Percentiles rank a stretch among this genome's conserved stretches.
Conservation (phyloP, 2,888 invertebrate genomes). For the Lordiphosa fenestrarum region DNA sequence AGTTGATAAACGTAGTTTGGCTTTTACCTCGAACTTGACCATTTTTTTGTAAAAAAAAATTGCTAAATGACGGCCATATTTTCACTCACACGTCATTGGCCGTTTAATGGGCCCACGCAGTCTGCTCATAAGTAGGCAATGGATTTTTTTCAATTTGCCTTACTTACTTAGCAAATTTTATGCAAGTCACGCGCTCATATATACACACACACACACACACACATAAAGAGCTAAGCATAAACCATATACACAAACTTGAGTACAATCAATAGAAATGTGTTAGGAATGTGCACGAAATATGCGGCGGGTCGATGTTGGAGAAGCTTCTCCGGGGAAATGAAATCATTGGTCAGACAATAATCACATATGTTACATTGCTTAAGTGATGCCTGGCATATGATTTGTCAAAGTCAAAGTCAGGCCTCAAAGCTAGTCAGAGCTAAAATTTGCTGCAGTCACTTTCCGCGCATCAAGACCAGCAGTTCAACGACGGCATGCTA, state of each 20-base stretch:
- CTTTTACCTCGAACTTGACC: too few species aligned
- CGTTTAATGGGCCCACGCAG: conserved; percentile 20
- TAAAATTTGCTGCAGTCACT: too few species aligned
- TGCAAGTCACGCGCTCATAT: conserved; percentile 60
- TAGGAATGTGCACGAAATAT: neutral
- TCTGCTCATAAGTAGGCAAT: conserved; percentile 51
- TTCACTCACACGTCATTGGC: conserved; percentile 10
- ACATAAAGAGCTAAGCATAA: conserved; percentile 6
- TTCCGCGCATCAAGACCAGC: too few species aligned
- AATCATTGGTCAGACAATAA: too few species aligned
- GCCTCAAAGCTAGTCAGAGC: too few species aligned
- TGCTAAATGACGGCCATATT: neutral
- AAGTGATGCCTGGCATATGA: too few species aligned
- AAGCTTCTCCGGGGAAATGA: neutral
- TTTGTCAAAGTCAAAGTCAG: too few species aligned
- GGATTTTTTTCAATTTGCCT: conserved; percentile 66
- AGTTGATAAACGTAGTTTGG: too few species aligned
- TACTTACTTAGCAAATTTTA: conserved; percentile 41
- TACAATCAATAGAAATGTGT: conserved; percentile 2
- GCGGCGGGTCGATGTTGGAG: neutral
- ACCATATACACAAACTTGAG: conserved; percentile 8
- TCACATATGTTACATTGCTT: too few species aligned
- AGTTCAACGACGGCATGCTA: too few species aligned
- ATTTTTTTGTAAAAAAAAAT: too few species aligned
- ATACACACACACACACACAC: conserved; percentile 15